A percentile compares a stretch with the other conserved stretches of the same genome.
Evolutionary conservation across 2,888 invertebrate genomes (phyloP).

Genomic region (Eustalomyia histrio): DNA sequence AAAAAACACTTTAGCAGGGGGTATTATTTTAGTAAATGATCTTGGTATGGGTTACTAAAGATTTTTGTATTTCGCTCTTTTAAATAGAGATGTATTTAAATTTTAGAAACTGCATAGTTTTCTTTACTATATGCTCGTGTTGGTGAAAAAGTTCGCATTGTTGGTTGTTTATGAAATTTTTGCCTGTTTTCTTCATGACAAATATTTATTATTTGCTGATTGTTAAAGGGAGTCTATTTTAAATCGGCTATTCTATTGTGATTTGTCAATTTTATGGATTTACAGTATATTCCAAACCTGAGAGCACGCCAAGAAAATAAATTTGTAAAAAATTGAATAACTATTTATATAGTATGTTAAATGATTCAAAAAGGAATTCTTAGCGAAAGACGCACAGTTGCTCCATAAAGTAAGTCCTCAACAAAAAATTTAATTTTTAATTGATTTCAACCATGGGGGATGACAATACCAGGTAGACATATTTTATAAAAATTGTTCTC

Average conservation of each 20-base stretch:
- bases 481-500: too few species aligned
- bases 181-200: neutral
- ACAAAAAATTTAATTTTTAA: too few species aligned
- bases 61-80: conserved; percentile 12
- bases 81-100: conserved; percentile 2
- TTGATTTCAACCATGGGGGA: too few species aligned
- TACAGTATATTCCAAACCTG: neutral
- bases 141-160: conserved; percentile 13
- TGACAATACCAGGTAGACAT: too few species aligned
- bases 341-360: too few species aligned
- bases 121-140: conserved; percentile 10
- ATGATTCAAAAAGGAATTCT: too few species aligned
- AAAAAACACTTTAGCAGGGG: conserved; percentile 40
- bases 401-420: too few species aligned
- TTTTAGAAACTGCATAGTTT: conserved; percentile 16
- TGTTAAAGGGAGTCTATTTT: neutral
- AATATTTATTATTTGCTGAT: neutral
- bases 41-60: conserved; percentile 57
- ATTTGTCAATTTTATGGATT: neutral
- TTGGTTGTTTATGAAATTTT: neutral
- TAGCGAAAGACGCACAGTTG: too few species aligned
- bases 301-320: too few species aligned
- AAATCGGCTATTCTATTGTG: neutral
- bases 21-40: conserved; percentile 47
- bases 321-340: too few species aligned